Conservation (phyloP, 2,113 vertebrate species). For the Hystrix cristata region DNA sequence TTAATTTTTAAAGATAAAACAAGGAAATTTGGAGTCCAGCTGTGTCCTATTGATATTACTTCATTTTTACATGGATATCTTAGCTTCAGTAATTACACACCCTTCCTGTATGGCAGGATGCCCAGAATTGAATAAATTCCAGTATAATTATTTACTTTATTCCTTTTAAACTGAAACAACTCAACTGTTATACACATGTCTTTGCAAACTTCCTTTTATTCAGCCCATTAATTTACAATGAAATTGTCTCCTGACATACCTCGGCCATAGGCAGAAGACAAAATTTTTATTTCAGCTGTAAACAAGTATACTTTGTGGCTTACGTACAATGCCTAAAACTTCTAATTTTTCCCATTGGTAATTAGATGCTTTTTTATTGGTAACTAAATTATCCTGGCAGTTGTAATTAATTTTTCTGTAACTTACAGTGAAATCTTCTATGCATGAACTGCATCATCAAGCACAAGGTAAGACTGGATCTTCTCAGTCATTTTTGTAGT, state of each 20-base stretch:
- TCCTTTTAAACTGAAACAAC: constrained; percentile 86
- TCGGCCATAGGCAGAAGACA: constrained; percentile 46
- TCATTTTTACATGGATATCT: constrained; percentile 83
- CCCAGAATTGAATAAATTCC: constrained; percentile 88
- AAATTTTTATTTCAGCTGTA: constrained; percentile 47
- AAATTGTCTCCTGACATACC: constrained; percentile 78
- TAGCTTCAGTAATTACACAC: constrained; percentile 84
- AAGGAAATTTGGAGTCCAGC: constrained; percentile 75
- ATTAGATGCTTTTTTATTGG: constrained; percentile 43
- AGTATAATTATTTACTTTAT: constrained; percentile 88
- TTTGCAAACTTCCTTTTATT: constrained; percentile 89
- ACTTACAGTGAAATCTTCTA: neutral
- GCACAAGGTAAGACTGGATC: constrained; percentile 55
- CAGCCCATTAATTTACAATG: constrained; percentile 75
- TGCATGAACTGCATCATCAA: constrained; percentile 49
- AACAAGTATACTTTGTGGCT: constrained; percentile 30
- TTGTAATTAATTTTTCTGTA: constrained; percentile 2
- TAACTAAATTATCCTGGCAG: neutral
- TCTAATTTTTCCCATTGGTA: constrained; percentile 7
- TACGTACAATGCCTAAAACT: neutral
- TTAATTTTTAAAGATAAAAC: constrained; percentile 61
- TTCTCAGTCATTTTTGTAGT: constrained; percentile 45
- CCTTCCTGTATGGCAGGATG: constrained; percentile 89
- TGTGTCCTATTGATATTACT: constrained; percentile 82
- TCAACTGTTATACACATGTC: constrained; percentile 86